phyloP scores from a whole-genome alignment of 2,797 vertebrate genomes.

The Pagetopsis macropterus region DNA sequence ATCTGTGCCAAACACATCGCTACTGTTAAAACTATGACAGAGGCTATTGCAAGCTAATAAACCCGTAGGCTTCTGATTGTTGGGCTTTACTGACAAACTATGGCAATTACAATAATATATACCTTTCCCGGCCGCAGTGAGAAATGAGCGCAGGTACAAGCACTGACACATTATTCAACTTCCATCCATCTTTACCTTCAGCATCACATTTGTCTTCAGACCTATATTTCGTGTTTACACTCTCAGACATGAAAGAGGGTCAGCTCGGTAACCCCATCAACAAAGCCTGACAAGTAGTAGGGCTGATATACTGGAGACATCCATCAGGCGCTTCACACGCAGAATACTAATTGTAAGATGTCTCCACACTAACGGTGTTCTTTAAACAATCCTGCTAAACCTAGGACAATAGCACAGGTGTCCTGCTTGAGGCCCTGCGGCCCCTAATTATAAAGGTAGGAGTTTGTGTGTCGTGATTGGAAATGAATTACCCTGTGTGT shows the following conservation, averaged over 20 bases:
- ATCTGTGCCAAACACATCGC: slow-evolving; percentile 20
- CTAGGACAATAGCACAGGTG: slow-evolving; percentile 58
- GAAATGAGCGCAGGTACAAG: slow-evolving; percentile 66
- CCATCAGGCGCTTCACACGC: slow-evolving; percentile 43
- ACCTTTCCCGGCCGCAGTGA: slow-evolving; percentile 70
- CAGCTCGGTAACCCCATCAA: slow-evolving; percentile 52
- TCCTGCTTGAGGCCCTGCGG: slow-evolving; percentile 41
- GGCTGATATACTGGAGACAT: slow-evolving; percentile 53
- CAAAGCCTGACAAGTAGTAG: slow-evolving; percentile 35
- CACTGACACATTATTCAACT: slow-evolving; percentile 68
- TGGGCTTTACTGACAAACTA: slow-evolving; percentile 67
- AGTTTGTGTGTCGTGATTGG: slow-evolving; percentile 66
- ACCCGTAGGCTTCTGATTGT: slow-evolving; percentile 58
- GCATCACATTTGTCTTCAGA: slow-evolving; percentile 45
- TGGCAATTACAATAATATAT: slow-evolving; percentile 77
- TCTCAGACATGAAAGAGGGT: slow-evolving; percentile 50
- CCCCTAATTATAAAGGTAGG: slow-evolving; percentile 61
- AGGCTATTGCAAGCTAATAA: slow-evolving; percentile 44
- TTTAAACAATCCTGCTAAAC: slow-evolving; percentile 34
- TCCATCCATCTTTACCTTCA: slow-evolving; percentile 53
- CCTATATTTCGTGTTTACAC: slow-evolving; percentile 52
- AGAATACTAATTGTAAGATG: slow-evolving; percentile 50
- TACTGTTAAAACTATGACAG: slow-evolving; percentile 8
- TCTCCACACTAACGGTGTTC: slow-evolving; percentile 10
- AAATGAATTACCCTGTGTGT: slow-evolving; percentile 79